Percentiles rank a stretch among this genome's conserved stretches.
phyloP scores from a whole-genome alignment of 2,113 vertebrate species.

The Dinomys branickii region DNA sequence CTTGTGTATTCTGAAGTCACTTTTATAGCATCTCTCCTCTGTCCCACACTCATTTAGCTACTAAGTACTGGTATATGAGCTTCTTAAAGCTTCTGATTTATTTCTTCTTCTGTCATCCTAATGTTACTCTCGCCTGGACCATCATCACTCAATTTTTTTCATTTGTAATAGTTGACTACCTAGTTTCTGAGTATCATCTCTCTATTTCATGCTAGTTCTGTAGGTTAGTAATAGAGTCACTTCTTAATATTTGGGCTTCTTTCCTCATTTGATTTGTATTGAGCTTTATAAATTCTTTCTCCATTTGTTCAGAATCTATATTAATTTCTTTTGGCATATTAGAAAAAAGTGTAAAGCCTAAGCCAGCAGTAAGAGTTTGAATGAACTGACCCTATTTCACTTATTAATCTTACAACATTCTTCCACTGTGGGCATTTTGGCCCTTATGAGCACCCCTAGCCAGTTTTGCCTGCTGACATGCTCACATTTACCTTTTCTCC shows the following conservation, averaged over 20 bases:
- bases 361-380: not conserved
- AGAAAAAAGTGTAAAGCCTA: not conserved
- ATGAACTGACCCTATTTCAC: not conserved
- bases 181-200: not conserved
- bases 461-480: rapidly evolving
- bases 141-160: not conserved
- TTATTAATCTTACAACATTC: not conserved
- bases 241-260: not conserved
- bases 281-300: not conserved
- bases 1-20: not conserved
- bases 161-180: not conserved
- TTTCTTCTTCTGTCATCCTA: not conserved
- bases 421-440: not conserved
- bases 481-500: not conserved
- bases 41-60: not conserved
- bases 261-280: not conserved
- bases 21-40: not conserved
- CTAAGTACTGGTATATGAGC: rapidly evolving
- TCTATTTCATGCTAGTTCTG: not conserved
- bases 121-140: not conserved
- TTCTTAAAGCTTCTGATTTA: not conserved
- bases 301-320: not conserved
- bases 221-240: not conserved
- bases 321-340: not conserved
- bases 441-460: not conserved